Evolutionary conservation across 2,888 invertebrate species (phyloP), one percentile per base, ranked within the genome.

Genomic region (Rhingia rostrata): DNA sequence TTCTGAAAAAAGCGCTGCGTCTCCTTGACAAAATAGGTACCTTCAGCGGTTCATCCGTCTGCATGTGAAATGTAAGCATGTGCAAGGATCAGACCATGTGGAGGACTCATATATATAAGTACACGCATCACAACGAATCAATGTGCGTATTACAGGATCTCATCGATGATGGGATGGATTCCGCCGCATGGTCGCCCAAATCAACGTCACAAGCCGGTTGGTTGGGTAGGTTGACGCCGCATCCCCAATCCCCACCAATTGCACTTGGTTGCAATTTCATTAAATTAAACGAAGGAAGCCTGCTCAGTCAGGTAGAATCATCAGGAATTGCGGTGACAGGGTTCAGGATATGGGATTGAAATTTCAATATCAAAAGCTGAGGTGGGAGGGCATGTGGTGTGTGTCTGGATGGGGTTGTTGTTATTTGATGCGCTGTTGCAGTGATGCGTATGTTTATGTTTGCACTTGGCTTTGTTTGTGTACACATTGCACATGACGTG

Each of bases 401-500:
- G 63, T 22, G 22, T 22, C 22, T 22, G 22, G 1, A 5, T 37
- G 61, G 64, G 33, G 30, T 35, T 60, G 61, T 66, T 80, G 70
- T 64, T 43, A 51, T 61, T 64, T 66, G 70, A 80, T 74, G 53
- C 66, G 75, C 22, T 22, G 22, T 22, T 22, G 7, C 74, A 66
- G 69, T 49, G 80, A 80, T 80, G 80, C 80, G 84, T 84, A 64
- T 84, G 84, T 84, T 84, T 84, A 74, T 84, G 64, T 84, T 84
- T 84, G 84, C 84, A 84, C 84, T 84, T 75, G 53, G 70, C 43
- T 80, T 70, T 84, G 74, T 84, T 84, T 84, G 80, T 70, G 84
- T 84, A 84, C 80, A 84, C 84, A 84, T 84, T 84, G 84, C 84
- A 84, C 84, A 84, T 84, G 84, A 84, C 84, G 84, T 84, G 84